Evolutionary conservation across 2,113 vertebrate species (phyloP).

Genomic region (Callospermophilus lateralis): DNA sequence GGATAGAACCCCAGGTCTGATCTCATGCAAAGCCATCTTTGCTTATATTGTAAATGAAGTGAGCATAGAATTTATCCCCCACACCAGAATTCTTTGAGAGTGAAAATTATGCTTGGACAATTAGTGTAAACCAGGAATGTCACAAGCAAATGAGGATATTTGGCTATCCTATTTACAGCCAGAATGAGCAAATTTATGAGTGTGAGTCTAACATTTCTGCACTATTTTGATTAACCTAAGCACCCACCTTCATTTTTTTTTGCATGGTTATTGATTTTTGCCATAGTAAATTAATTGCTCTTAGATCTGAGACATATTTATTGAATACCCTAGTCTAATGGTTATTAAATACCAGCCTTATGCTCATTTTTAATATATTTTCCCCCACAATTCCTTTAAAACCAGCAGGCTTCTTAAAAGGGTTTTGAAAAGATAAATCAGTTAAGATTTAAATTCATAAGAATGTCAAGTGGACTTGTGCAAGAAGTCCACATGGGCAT

Average conservation of each 20-base stretch:
- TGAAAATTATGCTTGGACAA: neutral
- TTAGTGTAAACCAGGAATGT: neutral
- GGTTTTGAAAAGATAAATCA: constrained; percentile 43
- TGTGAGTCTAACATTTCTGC: neutral
- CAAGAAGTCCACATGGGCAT: constrained; percentile 35
- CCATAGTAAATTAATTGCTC: constrained; percentile 27
- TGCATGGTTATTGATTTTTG: constrained; percentile 45
- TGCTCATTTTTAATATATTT: constrained; percentile 23
- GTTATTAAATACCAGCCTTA: constrained; percentile 49
- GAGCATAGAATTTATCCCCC: neutral
- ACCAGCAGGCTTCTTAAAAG: neutral
- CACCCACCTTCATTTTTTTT: neutral
- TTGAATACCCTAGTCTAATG: neutral
- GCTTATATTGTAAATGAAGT: neutral
- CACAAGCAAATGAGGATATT: neutral
- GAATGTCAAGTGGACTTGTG: neutral
- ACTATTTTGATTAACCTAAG: constrained; percentile 41
- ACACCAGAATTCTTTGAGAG: neutral
- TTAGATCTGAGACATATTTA: constrained; percentile 32
- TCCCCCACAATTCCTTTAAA: constrained; percentile 55
- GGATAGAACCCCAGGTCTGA: neutral
- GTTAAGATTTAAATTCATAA: constrained; percentile 51
- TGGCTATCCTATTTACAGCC: neutral
- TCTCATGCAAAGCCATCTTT: constrained; percentile 3
- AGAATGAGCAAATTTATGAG: neutral